phyloP scores from a whole-genome alignment of 2,113 vertebrate genomes.

The Prunella himalayana region DNA sequence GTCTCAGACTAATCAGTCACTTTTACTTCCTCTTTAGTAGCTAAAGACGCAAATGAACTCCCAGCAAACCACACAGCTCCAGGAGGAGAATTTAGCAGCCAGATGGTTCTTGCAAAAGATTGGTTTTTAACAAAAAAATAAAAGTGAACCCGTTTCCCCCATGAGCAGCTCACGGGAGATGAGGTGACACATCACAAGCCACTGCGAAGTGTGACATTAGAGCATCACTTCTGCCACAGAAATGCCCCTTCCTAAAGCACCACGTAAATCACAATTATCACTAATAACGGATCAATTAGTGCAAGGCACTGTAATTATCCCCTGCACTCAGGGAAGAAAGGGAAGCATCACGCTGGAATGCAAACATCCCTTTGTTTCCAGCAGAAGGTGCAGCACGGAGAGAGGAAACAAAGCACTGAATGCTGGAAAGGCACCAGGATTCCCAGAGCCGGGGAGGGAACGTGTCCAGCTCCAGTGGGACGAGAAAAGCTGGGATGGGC shows the following conservation, averaged over 20 bases:
- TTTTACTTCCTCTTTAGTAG: conserved; percentile 50
- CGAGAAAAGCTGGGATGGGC: not conserved
- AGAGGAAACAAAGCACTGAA: not conserved
- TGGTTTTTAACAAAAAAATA: not conserved
- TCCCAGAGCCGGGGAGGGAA: not conserved
- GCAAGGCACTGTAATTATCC: not conserved
- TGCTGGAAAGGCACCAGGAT: not conserved
- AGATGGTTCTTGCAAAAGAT: conserved; percentile 49
- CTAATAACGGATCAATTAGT: conserved; percentile 7
- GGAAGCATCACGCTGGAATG: not conserved
- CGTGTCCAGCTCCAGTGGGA: not conserved
- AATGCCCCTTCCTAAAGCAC: not conserved
- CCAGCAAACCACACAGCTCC: conserved; percentile 30
- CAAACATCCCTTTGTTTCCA: conserved; percentile 17
- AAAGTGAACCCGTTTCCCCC: not conserved
- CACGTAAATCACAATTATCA: not conserved
- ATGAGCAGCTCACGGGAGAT: not conserved
- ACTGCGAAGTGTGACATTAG: not conserved
- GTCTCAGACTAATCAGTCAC: conserved; percentile 52
- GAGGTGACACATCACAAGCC: not conserved
- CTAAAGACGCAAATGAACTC: conserved; percentile 59
- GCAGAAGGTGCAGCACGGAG: not conserved
- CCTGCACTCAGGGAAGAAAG: not conserved
- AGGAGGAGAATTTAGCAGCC: conserved; percentile 29
- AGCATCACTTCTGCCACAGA: not conserved